These are phyloP conservation scores for Heliconius hewitsoni DNA, from an alignment of 1,140 invertebrate genomes.

Conservation along the genomic window DNA sequence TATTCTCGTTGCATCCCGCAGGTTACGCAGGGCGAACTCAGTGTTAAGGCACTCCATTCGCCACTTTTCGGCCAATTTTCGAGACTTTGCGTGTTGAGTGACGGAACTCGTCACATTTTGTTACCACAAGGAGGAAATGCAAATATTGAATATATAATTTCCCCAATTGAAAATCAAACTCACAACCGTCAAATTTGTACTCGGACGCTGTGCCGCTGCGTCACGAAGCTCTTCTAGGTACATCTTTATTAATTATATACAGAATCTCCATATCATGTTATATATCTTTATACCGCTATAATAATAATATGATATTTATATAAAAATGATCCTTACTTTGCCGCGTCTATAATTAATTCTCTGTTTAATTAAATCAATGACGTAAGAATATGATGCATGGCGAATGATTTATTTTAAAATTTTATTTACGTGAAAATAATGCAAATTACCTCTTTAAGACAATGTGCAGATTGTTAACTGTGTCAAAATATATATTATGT, in stretches of 20 bases:
- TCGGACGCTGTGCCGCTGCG: too few species aligned
- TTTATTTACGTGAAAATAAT: constrained; percentile 4
- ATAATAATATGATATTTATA: background rate
- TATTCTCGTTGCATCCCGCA: background rate
- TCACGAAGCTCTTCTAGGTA: too few species aligned
- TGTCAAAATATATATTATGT: background rate
- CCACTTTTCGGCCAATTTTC: background rate
- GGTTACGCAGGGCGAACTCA: too few species aligned
- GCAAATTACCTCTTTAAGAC: background rate
- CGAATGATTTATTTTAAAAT: background rate
- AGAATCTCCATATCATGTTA: too few species aligned
- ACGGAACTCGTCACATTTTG: background rate
- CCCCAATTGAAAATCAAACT: background rate
- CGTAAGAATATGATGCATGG: background rate
- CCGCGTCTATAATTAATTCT: background rate
- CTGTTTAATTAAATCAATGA: background rate
- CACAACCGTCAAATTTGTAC: too few species aligned
- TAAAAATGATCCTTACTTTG: background rate
- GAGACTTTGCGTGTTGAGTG: background rate
- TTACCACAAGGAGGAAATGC: background rate
- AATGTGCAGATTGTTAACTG: background rate
- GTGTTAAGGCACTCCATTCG: background rate
- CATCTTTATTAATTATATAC: too few species aligned
- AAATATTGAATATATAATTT: background rate
- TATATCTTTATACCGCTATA: background rate